A percentile compares a stretch with the other conserved stretches of the same genome.
Evolutionary conservation across 2,888 invertebrate species (phyloP).

Genomic region (Macrosiphum euphorbiae): DNA sequence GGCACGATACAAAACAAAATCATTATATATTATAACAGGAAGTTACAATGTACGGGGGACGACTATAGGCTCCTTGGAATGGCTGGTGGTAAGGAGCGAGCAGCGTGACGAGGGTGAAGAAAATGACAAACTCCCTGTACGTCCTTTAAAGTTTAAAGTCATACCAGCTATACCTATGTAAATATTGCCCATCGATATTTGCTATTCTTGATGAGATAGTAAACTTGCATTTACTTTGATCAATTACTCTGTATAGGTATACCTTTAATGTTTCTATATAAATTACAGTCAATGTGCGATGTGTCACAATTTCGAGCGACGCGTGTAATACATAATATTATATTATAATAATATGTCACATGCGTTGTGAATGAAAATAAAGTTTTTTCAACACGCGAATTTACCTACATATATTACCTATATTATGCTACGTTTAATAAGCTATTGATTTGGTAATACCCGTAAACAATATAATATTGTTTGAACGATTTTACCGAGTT

Average conservation of each 20-base stretch:
- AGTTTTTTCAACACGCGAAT: neutral
- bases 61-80: neutral
- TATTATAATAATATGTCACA: neutral
- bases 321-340: neutral
- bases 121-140: neutral
- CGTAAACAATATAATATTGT: too few relatives aligned
- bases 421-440: neutral
- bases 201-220: neutral
- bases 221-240: neutral
- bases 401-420: too few relatives aligned
- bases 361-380: neutral
- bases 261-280: neutral
- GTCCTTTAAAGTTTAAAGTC: neutral
- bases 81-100: neutral
- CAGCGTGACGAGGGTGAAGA: neutral
- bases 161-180: neutral
- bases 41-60: neutral
- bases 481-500: neutral
- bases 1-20: neutral
- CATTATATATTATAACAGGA: neutral
- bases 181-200: neutral
- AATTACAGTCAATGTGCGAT: neutral
- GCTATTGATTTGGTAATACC: neutral
- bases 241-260: neutral
- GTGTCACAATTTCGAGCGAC: neutral